Evolutionary conservation across 1,140 invertebrate species (phyloP), one percentile per base, ranked within the genome.

Genomic region (Drosophila littoralis): DNA sequence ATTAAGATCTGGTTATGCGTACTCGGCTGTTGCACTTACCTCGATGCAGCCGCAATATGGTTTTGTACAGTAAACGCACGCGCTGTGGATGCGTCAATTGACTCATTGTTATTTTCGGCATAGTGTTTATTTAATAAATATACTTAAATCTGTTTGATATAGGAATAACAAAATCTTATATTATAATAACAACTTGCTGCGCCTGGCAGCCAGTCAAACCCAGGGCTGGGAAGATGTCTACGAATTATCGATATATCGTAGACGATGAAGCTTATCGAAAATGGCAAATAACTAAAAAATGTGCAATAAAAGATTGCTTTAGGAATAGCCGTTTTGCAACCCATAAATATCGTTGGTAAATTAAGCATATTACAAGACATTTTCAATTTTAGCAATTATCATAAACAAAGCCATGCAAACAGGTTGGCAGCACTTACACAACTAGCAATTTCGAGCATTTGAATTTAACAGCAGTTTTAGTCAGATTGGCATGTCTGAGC

Each of bases 11-110:
- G 15, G 36, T 40, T 36, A 40, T 13, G 40, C 36, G 12, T 12
- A 12, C 2, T 50, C 50, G 32, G 2, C 28, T 9, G 36, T 22
- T 36, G 1, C 33, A 15, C 60, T 76, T 46, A 90, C 91, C 96
- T 77, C 97, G 93, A 89, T 98, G 97, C 45, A 98, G 93, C 79
- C 95, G 95, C 70, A 98, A 94, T 91, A 98, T 96, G 8, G 96
- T 95, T 94, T 98, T 98, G 90, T 98, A 98, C n/a, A 98, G 91
- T 48, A 94, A 93, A 64, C 95, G 93, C 0, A 98, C 96, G 32
- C 94, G 93, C 70, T 95, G 94, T 7, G 95, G 91, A 81, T 97
- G 96, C n/a, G 78, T 76, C 8, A 92, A 46, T 75, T 92, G 72
- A 35, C 57, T 75, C 42, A 91, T 52, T 6, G 78, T 17, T 52